Evolutionary conservation across 2,888 invertebrate genomes (phyloP).

Genomic region (Harmothoe impar): DNA sequence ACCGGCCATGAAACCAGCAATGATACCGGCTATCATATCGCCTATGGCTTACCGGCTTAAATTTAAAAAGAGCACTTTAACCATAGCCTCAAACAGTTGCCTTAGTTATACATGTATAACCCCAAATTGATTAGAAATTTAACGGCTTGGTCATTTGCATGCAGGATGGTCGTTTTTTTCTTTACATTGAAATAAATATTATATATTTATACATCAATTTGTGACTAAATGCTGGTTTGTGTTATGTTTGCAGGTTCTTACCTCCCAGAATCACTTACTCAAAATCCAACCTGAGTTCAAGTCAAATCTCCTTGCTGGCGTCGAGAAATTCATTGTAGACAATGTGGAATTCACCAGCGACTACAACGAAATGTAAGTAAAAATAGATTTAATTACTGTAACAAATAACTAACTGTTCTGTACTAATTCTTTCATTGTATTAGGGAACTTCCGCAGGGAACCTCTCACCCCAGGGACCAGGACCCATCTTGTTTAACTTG

Average conservation of each 20-base stretch:
- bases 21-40: neutral
- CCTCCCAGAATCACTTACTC: slow-evolving; percentile 91
- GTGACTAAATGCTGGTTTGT: neutral
- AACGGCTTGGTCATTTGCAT: too few species aligned
- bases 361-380: slow-evolving; percentile 82
- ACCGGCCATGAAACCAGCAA: too few species aligned
- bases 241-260: slow-evolving; percentile 71
- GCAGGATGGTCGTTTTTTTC: too few species aligned
- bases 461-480: too few species aligned
- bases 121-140: too few species aligned
- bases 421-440: neutral
- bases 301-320: slow-evolving; percentile 91
- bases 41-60: too few species aligned
- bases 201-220: too few species aligned
- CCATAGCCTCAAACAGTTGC: too few species aligned
- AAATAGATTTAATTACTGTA: neutral
- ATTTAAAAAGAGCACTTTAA: too few species aligned
- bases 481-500: too few species aligned
- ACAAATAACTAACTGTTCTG: neutral
- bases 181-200: too few species aligned
- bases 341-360: slow-evolving; percentile 83
- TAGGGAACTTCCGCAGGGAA: neutral
- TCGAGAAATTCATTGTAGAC: slow-evolving; percentile 91
- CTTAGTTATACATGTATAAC: too few species aligned
- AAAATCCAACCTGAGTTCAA: slow-evolving; percentile 95